Evolutionary conservation across 2,888 invertebrate species (phyloP).

Genomic region (Drosophila fungiperda): DNA sequence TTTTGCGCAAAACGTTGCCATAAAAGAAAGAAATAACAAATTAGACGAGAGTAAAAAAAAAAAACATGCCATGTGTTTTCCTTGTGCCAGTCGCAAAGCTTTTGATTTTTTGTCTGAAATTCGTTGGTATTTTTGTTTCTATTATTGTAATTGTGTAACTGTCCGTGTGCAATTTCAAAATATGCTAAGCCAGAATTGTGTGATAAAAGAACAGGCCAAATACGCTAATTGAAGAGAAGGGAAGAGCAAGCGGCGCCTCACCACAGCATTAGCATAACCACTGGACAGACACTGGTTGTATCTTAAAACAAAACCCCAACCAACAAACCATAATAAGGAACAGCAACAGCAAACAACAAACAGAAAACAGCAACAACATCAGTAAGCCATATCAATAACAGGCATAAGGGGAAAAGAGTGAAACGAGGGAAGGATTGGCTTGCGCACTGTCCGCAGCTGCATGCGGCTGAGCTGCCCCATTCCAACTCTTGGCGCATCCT

Average conservation of each 20-base stretch:
- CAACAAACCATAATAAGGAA: conserved; percentile 24
- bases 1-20: conserved; percentile 60
- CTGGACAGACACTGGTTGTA: conserved; percentile 13
- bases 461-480: conserved; percentile 25
- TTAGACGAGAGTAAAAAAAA: conserved; percentile 4
- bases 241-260: conserved; percentile 10
- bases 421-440: conserved; percentile 6
- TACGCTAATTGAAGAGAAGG: conserved; percentile 19
- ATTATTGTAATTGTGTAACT: conserved; percentile 26
- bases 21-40: conserved; percentile 49
- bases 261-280: conserved; percentile 26
- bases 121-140: conserved; percentile 10
- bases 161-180: conserved; percentile 34
- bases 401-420: not conserved
- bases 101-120: conserved; percentile 24
- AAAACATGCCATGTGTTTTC: conserved; percentile 51
- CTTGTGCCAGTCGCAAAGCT: conserved; percentile 14
- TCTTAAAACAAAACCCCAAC: conserved; percentile 17
- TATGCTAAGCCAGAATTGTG: conserved; percentile 53
- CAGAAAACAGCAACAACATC: conserved; percentile 3
- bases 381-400: conserved; percentile 47
- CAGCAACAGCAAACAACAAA: conserved; percentile 1
- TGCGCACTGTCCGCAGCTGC: conserved; percentile 50
- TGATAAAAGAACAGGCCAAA: conserved; percentile 23
- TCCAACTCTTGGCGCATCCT: conserved; percentile 30